phyloP scores from a whole-genome alignment of 2,888 invertebrate genomes.

The Brachycybe producta region DNA sequence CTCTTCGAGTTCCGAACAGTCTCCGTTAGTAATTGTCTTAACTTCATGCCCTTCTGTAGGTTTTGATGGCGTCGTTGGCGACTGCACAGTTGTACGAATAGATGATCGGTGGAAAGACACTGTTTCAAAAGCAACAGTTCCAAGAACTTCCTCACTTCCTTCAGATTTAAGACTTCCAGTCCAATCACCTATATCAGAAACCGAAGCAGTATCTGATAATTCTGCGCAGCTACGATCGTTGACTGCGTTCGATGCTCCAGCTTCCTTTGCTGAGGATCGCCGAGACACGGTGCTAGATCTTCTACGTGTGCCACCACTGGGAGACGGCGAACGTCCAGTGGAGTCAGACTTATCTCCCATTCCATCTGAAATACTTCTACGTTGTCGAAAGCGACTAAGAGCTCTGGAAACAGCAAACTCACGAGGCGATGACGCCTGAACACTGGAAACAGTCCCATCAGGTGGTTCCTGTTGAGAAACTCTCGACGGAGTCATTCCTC shows the following conservation, averaged over 20 bases:
- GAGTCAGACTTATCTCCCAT: conserved; percentile 21
- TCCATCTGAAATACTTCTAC: conserved; percentile 23
- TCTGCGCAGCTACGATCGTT: no score
- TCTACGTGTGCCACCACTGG: conserved; percentile 1
- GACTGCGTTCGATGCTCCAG: conserved; percentile 12
- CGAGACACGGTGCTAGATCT: neutral
- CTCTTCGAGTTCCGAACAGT: neutral
- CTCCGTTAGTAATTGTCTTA: neutral
- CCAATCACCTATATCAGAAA: conserved; percentile 17
- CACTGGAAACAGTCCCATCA: conserved; percentile 34
- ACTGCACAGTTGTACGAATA: neutral
- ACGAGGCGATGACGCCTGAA: conserved; percentile 51
- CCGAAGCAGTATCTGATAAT: conserved; percentile 13
- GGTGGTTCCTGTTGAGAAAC: conserved; percentile 32
- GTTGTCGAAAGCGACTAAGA: conserved; percentile 59
- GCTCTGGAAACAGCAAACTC: conserved; percentile 74
- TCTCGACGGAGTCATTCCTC: conserved; percentile 43
- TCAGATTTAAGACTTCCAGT: conserved; percentile 19
- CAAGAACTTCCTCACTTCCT: conserved; percentile 15
- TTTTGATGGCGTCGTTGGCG: neutral
- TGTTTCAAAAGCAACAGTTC: neutral
- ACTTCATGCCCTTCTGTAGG: neutral
- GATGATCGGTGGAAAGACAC: neutral
- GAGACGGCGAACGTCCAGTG: conserved; percentile 13
- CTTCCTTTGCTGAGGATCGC: conserved; percentile 13